Base-by-base conservation (phyloP, 2,888 invertebrate species). In the Melanotus villosus region DNA sequence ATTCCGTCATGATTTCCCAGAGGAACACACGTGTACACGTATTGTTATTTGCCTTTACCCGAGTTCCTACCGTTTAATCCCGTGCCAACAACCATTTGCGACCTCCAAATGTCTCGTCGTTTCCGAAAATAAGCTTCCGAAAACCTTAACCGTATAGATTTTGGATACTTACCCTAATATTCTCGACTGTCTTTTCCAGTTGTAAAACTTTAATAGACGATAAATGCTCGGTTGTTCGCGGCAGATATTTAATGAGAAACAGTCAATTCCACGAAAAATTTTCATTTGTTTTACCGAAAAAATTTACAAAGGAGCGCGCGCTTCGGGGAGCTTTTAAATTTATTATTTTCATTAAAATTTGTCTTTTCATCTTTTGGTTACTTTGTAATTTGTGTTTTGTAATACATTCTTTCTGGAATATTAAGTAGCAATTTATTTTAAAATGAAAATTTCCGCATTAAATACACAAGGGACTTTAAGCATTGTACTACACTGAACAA, bases 1-100 rank as follows among this genome's bases (percentile, higher is more conserved):
- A 77, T 78, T 75, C 78, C 73, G 78, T 77, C 77, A 78, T 80
- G 80, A 80, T 80, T 80, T 80, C 80, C 80, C 80, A 63, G 65
- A 79, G 80, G 80, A 78, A 76, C 78, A 78, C 77, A 79, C 79
- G 78, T 79, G 78, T 78, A 77, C 79, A 78, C 76, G 78, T 78
- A 80, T 79, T 79, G 78, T 78, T 80, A 79, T 80, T 78, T 78
- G 77, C 77, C 73, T 70, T 76, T 65, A 67, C 57, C 65, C 43
- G 58, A 62, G 60, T 65, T 67, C 71, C 69, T 65, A 57, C 65
- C 63, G 60, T 68, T 76, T 76, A 75, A 75, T 75, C 73, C 71
- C 56, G 68, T 67, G 66, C 64, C 57, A 68, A 59, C 71, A 75
- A 72, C 70, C 71, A 71, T 75, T 76, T 74, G 73, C 73, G 74